Evolutionary conservation across 2,888 invertebrate species (phyloP), one percentile per base, ranked within the genome.

Genomic region (Agapostemon virescens): DNA sequence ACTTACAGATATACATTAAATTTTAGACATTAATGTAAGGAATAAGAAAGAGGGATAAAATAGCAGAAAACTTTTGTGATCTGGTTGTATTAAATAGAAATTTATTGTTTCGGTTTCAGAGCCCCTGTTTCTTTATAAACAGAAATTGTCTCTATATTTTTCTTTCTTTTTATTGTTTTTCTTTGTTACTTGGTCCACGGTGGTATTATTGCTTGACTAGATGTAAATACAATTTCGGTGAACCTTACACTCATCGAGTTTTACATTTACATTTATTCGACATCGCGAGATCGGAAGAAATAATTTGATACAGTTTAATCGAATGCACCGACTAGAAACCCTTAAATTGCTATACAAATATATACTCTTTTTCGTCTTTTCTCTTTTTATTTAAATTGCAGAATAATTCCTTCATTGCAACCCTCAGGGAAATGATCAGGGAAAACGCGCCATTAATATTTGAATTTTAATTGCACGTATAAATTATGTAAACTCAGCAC

Each of bases 211-310:
- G 42, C 38, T 67, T 67, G 42, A 42, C 42, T 67, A 67, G 66
- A 67, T 68, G 17, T 68, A 33, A 20, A 68, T 49, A 77, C 64
- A 58, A 42, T 77, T 69, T 66, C 55, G 7, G 26, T 36, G 55
- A 64, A 55, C 26, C 49, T 58, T 61, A 71, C 55, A 49, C 26
- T 76, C 30, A 17, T 52, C 55, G 40, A 74, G 52, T n/a, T 0
- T 68, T 69, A 49, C 26, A 69, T 74, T 45, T 52, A 74, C 33
- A n/a, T 69, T 45, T 69, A 23, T 6, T 64, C 33, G 40, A 69
- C 23, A 49, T 13, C 40, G 30, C 26, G 30, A 23, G 69, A 73
- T 70, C 67, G 36, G n/a, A 63, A n/a, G 36, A 63, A 63, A 36
- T 36, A 36, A 30, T 61, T 33, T 61, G 9, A 33, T 20, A 61